These are phyloP conservation scores for Ispidina lecontei DNA, from an alignment of 2,797 vertebrate species.

Conservation along the genomic window DNA sequence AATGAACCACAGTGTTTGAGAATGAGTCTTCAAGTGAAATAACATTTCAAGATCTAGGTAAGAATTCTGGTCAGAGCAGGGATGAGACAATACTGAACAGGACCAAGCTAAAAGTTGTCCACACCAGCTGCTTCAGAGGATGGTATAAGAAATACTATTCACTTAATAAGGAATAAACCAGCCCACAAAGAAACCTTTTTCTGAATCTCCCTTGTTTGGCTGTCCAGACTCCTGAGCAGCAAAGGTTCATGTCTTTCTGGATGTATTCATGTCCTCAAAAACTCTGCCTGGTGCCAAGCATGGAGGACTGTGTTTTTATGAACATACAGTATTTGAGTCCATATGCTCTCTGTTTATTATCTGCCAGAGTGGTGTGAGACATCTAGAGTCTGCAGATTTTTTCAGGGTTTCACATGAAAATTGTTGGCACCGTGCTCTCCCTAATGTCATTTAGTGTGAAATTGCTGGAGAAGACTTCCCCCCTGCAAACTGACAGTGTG, in stretches of 20 bases:
- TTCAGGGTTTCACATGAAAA: constrained; percentile 2
- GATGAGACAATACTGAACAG: background rate
- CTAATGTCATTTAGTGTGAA: constrained; percentile 56
- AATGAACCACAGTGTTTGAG: background rate
- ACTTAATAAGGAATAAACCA: background rate
- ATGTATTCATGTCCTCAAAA: background rate
- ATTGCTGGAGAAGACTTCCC: constrained; percentile 24
- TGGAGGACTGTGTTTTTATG: background rate
- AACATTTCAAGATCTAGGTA: background rate
- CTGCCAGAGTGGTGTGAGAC: constrained; percentile 53
- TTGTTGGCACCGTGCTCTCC: constrained; percentile 35
- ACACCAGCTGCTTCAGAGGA: background rate
- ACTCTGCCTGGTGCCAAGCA: background rate
- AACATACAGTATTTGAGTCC: constrained; percentile 15
- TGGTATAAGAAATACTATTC: background rate
- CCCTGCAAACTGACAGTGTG: background rate
- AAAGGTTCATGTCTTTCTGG: background rate
- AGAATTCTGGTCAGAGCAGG: background rate
- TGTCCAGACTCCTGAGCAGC: background rate
- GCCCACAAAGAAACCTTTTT: background rate
- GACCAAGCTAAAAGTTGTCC: background rate
- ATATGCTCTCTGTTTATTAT: constrained; percentile 52
- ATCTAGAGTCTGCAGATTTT: constrained; percentile 47
- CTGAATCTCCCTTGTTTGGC: background rate
- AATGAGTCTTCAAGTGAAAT: background rate